Base-by-base conservation (phyloP, 2,797 vertebrate genomes). In the Poeciliopsis gracilis region DNA sequence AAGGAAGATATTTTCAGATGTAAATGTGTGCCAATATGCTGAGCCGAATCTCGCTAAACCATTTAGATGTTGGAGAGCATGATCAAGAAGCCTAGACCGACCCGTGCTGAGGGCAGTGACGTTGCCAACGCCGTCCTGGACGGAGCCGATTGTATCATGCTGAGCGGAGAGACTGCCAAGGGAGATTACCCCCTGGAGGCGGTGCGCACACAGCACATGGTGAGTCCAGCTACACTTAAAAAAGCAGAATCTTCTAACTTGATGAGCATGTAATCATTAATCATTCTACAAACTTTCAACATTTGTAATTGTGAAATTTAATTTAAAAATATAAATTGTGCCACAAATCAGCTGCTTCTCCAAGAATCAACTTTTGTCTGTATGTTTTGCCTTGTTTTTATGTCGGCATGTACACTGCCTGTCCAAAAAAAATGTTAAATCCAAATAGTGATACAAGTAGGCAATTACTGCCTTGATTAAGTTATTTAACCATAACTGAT, bases 111-210 rank as follows among this genome's bases (percentile, higher is more conserved):
- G 92, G 97, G 98, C 90, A 99, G 98, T 0, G 97, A 97, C 0
- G 97, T 98, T 43, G 97, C 97, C 71, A 98, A 98, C 0, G 97
- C 97, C 0, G 97, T 98, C 75, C 87, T 98, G 92, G 97, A 98
- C 1, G 97, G 97, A 3, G 97, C 97, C 0, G 97, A 98, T 93
- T 98, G 97, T 87, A 99, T 99, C 90, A 99, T 99, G 98, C 95
- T 99, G 28, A 99, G 98, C 0, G 98, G 98, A 61, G 98, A 99
- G 85, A 99, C 98, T 0, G 98, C 98, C 43, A 99, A 99, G 93
- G 98, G 98, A 81, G 98, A 99, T 86, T 99, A 99, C 84, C 98
- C 98, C 0, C 94, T 99, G 41, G 98, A 99, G 94, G 97, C 98
- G 0, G 98, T 99, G 2, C 97, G 96, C 94, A 99, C 98, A 91